Conservation (phyloP, 1,140 invertebrate genomes). For the Drosophila kepulauana region DNA sequence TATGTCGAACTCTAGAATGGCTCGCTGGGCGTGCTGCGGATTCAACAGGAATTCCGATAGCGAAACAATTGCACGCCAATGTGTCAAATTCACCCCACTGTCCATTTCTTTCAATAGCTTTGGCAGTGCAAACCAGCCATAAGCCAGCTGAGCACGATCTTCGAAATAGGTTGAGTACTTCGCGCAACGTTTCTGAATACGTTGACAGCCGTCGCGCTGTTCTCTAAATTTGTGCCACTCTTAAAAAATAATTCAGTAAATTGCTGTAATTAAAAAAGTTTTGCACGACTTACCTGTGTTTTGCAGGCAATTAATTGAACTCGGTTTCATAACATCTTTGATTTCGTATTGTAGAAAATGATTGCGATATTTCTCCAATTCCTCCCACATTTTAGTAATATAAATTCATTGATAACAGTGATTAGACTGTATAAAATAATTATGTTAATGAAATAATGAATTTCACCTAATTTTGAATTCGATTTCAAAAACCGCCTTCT, state of each 20-base stretch:
- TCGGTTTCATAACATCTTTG: conserved; percentile 53
- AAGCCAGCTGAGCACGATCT: conserved; percentile 74
- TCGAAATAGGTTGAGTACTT: conserved; percentile 56
- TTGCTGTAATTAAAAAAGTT: background rate
- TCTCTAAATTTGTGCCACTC: conserved; percentile 34
- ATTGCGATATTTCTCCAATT: conserved; percentile 72
- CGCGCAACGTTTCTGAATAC: conserved; percentile 12
- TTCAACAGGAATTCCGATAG: conserved; percentile 69
- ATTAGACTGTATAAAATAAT: background rate
- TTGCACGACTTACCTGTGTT: conserved; percentile 40
- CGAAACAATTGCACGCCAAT: conserved; percentile 66
- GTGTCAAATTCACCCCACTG: conserved; percentile 56
- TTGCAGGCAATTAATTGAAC: conserved; percentile 59
- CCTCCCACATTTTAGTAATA: conserved; percentile 66
- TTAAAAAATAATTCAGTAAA: background rate
- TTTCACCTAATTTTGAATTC: conserved; percentile 11
- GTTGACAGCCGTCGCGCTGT: conserved; percentile 37
- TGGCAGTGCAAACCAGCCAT: conserved; percentile 68
- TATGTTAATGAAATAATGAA: background rate
- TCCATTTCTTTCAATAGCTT: conserved; percentile 70
- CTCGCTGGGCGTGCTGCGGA: conserved; percentile 63
- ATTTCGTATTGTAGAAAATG: conserved; percentile 69
- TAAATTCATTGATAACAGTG: conserved; percentile 12
- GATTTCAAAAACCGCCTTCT: conserved; percentile 17
- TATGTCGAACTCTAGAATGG: conserved; percentile 63